phyloP scores from a whole-genome alignment of 1,140 invertebrate species.

The Drosophila obscura region DNA sequence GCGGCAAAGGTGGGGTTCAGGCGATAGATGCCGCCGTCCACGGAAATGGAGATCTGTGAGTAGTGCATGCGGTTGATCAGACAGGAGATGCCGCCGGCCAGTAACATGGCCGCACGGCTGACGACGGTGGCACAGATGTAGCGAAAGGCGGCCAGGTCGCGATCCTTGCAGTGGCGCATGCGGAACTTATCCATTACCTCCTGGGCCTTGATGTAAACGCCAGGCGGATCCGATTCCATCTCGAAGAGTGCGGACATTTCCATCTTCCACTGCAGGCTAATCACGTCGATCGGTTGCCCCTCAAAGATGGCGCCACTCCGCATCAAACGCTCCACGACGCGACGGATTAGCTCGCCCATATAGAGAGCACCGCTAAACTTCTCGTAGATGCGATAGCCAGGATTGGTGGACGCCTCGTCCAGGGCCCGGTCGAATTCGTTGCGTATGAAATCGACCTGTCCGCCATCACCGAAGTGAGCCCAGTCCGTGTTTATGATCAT shows the following conservation, averaged over 20 bases:
- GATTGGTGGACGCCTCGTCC: slow-evolving; percentile 91
- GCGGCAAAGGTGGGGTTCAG: slow-evolving; percentile 90
- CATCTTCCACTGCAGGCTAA: slow-evolving; percentile 85
- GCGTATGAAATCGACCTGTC: slow-evolving; percentile 92
- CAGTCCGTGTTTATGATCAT: slow-evolving; percentile 98
- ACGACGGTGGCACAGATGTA: slow-evolving; percentile 96
- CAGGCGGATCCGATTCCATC: slow-evolving; percentile 93
- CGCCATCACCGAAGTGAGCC: slow-evolving; percentile 97
- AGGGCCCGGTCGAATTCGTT: slow-evolving; percentile 94
- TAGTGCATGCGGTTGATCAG: slow-evolving; percentile 94
- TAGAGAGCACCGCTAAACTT: slow-evolving; percentile 97
- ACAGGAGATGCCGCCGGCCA: slow-evolving; percentile 92
- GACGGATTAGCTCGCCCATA: slow-evolving; percentile 92
- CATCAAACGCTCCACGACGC: slow-evolving; percentile 46
- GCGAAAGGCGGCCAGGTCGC: slow-evolving; percentile 93
- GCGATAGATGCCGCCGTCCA: slow-evolving; percentile 99
- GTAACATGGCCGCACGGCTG: slow-evolving; percentile 94
- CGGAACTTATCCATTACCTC: slow-evolving; percentile 94
- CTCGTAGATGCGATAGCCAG: slow-evolving; percentile 92
- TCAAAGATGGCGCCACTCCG: slow-evolving; percentile 44
- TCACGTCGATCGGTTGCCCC: slow-evolving; percentile 40
- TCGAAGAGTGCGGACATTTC: slow-evolving; percentile 98
- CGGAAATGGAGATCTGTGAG: slow-evolving; percentile 94
- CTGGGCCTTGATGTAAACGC: slow-evolving; percentile 91
- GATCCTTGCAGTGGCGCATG: slow-evolving; percentile 90